Base-by-base conservation (phyloP, 2,797 vertebrate genomes). In the Neoniphon sammara region DNA sequence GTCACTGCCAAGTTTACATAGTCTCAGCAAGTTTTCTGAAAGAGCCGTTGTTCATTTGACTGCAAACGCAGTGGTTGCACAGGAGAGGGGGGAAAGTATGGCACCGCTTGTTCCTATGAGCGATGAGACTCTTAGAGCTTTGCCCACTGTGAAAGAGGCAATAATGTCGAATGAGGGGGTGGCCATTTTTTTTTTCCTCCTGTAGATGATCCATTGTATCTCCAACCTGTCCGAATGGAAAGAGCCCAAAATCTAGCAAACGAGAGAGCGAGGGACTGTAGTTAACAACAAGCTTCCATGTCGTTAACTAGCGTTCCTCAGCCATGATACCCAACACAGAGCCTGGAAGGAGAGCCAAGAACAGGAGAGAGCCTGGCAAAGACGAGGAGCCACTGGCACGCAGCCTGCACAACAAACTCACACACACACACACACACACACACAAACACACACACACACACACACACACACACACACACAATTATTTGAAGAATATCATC, bases 1-100 rank as follows among this genome's bases (percentile, higher is more conserved):
- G 79, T 89, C 82, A 85, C 72, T 85, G 86, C 85, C 86, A 87
- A 42, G 75, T 85, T 85, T 87, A 79, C 71, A 80, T 42, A 62
- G 80, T 80, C 82, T 89, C 81, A 86, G 86, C 83, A 82, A 81
- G 76, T 78, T 65, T 86, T 77, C 58, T 67, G 11, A 10, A 70
- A 30, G 72, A 42, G 69, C 31, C 70, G 25, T 49, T 56, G 55
- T 77, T 85, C 31, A 0, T 80, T 52, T 60, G 57, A 44, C 66
- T 78, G 77, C 66, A 56, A 47, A 80, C 12, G 66, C 66, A 44
- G 61, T 5, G 14, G 63, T 23, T 3, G 39, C 2, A 18, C 53
- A 46, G 21, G 7, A 62, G 64, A 56, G 20, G 58, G 50, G 59
- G n/a, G n/a, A n/a, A 55, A 62, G 46, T 11, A 18, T 9, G n/a